Base-by-base conservation (phyloP, 2,888 invertebrate species). In the Hanleya hanleyi region DNA sequence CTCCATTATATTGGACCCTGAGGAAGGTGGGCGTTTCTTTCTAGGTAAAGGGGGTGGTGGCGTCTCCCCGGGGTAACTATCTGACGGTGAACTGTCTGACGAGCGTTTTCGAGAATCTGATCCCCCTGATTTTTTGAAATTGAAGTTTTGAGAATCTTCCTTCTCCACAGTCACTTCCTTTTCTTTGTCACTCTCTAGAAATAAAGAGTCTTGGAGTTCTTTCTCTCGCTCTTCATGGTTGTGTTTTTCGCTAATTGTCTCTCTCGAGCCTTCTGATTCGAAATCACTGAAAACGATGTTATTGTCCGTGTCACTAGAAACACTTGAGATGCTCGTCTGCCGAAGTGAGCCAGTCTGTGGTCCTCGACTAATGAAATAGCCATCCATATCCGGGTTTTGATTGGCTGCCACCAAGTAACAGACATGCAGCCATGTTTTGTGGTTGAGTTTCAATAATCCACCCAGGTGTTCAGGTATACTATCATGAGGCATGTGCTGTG, bases 381-480 rank as follows among this genome's bases (percentile, higher is more conserved):
- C 67, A 68, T 83, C 77, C 69, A 84, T 77, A 61, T 83, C 83
- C n/a, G 78, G 75, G 33, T 73, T 78, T 70, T 81, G 79, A 66
- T 82, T 79, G 61, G 79, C 78, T 47, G 81, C 77, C 32, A 84
- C 81, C 51, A 76, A 71, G 35, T 84, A 79, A 78, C 89, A 90
- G 81, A 92, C 92, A 80, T 93, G 92, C 90, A 94, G 93, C 98
- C 98, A 98, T 91, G 94, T 94, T 91, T 94, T 94, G 94, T 98
- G 98, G 92, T 97, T 95, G 86, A 96, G 75, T 87, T 94, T 93
- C 90, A 96, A 94, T 84, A 94, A 94, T 82, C 98, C 98, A 86
- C 98, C 98, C 88, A 98, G 93, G 90, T 95, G 95, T 84, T 93
- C 93, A 84, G 98, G 98, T 91, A 98, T 93, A 87, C 96, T 95